Conservation (phyloP, 2,797 vertebrate species). For the Myotis vivesi region DNA sequence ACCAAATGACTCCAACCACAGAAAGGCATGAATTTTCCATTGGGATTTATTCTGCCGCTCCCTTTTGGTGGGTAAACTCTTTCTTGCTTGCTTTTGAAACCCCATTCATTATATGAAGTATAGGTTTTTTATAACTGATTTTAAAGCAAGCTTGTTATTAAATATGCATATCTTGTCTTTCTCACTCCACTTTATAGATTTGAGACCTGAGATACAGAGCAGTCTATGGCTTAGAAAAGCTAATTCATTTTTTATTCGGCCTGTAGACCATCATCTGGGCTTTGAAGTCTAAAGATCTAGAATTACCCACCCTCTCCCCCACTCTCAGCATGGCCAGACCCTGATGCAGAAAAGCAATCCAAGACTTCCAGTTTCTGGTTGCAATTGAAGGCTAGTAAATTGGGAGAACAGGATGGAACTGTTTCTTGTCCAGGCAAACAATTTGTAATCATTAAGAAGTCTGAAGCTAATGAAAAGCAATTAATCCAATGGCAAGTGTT, state of each 20-base stretch:
- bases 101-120: slow-evolving; percentile 64
- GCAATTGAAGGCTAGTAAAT: slow-evolving; percentile 11
- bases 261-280: neutral
- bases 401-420: slow-evolving; percentile 1
- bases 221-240: slow-evolving; percentile 41
- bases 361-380: slow-evolving; percentile 35
- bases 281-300: slow-evolving; percentile 59
- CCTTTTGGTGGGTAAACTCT: slow-evolving; percentile 18
- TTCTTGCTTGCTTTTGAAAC: slow-evolving; percentile 39
- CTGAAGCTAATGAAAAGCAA: slow-evolving; percentile 49
- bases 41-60: slow-evolving; percentile 58
- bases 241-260: slow-evolving; percentile 47
- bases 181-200: slow-evolving; percentile 12
- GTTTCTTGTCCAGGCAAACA: slow-evolving; percentile 45
- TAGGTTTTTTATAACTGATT: slow-evolving; percentile 56
- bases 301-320: neutral
- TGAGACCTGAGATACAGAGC: slow-evolving; percentile 29
- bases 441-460: slow-evolving; percentile 51
- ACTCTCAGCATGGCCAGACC: neutral
- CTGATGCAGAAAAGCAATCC: neutral
- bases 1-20: slow-evolving; percentile 64
- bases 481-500: neutral
- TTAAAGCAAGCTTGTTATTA: slow-evolving; percentile 63
- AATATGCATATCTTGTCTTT: slow-evolving; percentile 29
- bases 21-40: slow-evolving; percentile 70